Conservation (phyloP, 2,113 vertebrate species). For the Zootoca vivipara region DNA sequence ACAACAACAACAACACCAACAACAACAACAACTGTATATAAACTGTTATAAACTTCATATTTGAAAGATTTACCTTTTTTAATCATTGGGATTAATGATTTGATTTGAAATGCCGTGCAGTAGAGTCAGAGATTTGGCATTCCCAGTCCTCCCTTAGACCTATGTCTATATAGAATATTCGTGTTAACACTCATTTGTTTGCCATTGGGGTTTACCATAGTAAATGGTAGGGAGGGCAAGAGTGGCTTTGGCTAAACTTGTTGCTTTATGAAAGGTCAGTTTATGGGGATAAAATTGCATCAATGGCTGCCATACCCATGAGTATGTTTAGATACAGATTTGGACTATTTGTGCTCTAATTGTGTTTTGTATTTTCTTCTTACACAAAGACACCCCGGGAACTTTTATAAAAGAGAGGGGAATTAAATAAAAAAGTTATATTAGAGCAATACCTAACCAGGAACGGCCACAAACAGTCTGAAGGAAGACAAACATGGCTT, state of each 20-base stretch:
- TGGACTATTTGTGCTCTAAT: not conserved
- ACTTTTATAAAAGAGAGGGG: not conserved
- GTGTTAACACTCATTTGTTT: too few species aligned
- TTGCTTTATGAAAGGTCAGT: not conserved
- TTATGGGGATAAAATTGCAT: not conserved
- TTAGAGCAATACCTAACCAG: not conserved
- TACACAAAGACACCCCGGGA: not conserved
- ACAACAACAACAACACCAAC: too few species aligned
- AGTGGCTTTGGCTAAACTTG: not conserved
- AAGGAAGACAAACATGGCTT: conserved; percentile 36
- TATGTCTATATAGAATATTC: too few species aligned
- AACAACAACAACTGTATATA: not conserved
- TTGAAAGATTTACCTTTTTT: not conserved
- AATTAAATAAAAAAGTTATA: not conserved
- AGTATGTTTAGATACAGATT: not conserved
- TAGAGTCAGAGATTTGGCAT: too few species aligned
- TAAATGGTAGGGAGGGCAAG: too few species aligned
- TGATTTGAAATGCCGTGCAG: too few species aligned
- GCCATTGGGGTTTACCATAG: too few species aligned
- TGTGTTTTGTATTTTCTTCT: not conserved
- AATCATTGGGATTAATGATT: too few species aligned
- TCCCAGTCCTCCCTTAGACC: too few species aligned
- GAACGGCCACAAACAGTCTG: conserved; percentile 1
- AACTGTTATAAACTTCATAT: not conserved
- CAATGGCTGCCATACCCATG: not conserved